Conservation (phyloP, 2,888 invertebrate species). For the Leptinotarsa haldemani region DNA sequence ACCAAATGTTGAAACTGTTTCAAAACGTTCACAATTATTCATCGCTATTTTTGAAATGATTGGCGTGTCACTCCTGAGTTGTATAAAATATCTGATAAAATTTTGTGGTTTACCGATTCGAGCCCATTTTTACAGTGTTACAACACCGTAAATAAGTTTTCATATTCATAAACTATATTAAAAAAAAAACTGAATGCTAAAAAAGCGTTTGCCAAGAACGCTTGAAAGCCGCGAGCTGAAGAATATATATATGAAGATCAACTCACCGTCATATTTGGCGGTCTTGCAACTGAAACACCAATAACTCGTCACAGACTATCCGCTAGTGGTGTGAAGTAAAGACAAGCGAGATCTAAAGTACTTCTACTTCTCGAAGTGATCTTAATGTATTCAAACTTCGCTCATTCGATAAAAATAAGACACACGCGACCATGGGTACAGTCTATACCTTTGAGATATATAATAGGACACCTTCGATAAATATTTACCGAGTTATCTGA, state of each 20-base stretch:
- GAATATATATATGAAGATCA: background rate
- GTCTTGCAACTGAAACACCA: background rate
- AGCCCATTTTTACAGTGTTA: too few species aligned
- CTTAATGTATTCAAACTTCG: constrained; percentile 30
- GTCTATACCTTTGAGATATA: constrained; percentile 24
- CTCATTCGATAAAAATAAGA: constrained; percentile 33
- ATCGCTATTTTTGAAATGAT: too few species aligned
- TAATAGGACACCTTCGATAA: constrained; percentile 30
- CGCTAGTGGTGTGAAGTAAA: constrained; percentile 36
- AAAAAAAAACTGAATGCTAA: too few species aligned
- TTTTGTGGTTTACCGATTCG: too few species aligned
- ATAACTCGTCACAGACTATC: constrained; percentile 36
- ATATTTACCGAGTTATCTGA: constrained; percentile 41
- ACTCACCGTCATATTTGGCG: constrained; percentile 17
- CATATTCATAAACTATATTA: too few species aligned
- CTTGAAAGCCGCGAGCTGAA: background rate
- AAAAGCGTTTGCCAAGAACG: too few species aligned
- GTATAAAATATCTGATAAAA: too few species aligned
- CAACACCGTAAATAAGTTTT: too few species aligned
- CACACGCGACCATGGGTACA: constrained; percentile 28
- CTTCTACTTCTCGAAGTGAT: constrained; percentile 22
- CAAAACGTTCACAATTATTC: too few species aligned
- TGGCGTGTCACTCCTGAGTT: too few species aligned
- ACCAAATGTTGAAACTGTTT: too few species aligned
- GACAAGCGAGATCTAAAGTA: constrained; percentile 35